Base-by-base conservation (phyloP, 1,140 invertebrate genomes). In the Drosophila asahinai region DNA sequence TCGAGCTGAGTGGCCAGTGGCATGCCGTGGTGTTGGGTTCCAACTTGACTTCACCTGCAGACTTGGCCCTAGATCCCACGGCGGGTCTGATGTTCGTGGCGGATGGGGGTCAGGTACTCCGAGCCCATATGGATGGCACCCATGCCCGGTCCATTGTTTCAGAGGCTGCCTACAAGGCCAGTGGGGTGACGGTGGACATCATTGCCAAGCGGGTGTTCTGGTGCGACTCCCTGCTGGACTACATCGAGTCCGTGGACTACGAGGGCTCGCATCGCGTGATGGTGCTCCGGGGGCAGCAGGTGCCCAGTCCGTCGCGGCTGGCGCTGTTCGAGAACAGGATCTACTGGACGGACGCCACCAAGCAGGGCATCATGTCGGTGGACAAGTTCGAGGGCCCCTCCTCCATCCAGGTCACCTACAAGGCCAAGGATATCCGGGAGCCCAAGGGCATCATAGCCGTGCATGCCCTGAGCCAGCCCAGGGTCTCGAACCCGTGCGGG, bases 221-320 rank as follows among this genome's bases (percentile, higher is more conserved):
- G 97, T 99, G 98, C 83, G 99, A 99, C 93, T 97, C 97, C 0
- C 94, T 99, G 7, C 93, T 99, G 42, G 98, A 99, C 93, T 99
- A 99, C 91, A 99, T 99, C 73, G 99, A 99, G 91, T 99, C 98
- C 0, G 97, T 98, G 2, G 97, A 99, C 92, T 99, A 99, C 91
- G 96, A 98, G 68, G 99, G 99, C 1, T 94, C 95, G 17, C 95
- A 96, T 68, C 94, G 97, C 42, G 95, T 96, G 47, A 94, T 97
- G 86, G 96, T 98, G 2, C 92, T 98, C 0, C 93, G 97, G 64
- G 97, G 98, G 19, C 96, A 97, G 58, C 95, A 96, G 58, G 97
- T 99, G 0, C 98, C 98, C 2, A 97, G 97, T 17, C 97, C 98
- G 0, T 96, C 97, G 1, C 94, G 97, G 25, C 89, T 99, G 7